Percentiles rank a stretch among this genome's conserved stretches.
Evolutionary conservation across 2,888 invertebrate species (phyloP).

Genomic region (Oxyteleia sp.): DNA sequence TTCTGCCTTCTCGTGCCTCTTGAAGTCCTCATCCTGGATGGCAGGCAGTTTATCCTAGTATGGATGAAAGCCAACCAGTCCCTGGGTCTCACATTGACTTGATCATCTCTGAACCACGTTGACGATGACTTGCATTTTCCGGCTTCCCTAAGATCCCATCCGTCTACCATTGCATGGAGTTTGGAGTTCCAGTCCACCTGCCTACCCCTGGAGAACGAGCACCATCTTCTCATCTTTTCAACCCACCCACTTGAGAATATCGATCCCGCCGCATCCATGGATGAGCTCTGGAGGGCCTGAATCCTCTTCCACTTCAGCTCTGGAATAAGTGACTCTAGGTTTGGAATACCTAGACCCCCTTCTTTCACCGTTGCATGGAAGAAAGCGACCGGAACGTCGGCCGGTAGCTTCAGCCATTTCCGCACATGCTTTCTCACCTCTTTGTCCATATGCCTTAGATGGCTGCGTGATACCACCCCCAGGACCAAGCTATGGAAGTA

Average conservation of each 20-base stretch:
- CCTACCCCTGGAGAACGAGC: no score
- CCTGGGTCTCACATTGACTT: constrained; percentile 75
- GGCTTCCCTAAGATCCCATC: constrained; percentile 70
- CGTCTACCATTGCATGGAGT: constrained; percentile 74
- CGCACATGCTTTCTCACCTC: constrained; percentile 79
- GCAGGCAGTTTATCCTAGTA: constrained; percentile 81
- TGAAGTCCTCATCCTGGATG: constrained; percentile 67
- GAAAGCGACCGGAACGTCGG: constrained; percentile 79
- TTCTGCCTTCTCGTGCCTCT: constrained; percentile 71
- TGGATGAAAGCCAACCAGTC: constrained; percentile 82
- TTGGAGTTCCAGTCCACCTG: constrained; percentile 16
- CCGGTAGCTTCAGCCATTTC: constrained; percentile 79
- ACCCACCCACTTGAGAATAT: no score
- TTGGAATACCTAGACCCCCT: constrained; percentile 78
- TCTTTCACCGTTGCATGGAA: constrained; percentile 79
- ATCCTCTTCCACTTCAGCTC: constrained; percentile 17
- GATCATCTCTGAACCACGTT: constrained; percentile 66
- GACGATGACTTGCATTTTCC: constrained; percentile 2
- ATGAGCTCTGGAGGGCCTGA: no score
- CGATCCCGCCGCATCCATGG: no score
- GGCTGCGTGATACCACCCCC: constrained; percentile 71
- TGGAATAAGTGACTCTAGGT: constrained; percentile 57
- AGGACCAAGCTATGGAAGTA: constrained; percentile 77
- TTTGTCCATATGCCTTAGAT: constrained; percentile 80
- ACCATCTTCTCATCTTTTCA: no score